Evolutionary conservation across 2,888 invertebrate species (phyloP), one percentile per base, ranked within the genome.

Genomic region (Acleris sparsana): DNA sequence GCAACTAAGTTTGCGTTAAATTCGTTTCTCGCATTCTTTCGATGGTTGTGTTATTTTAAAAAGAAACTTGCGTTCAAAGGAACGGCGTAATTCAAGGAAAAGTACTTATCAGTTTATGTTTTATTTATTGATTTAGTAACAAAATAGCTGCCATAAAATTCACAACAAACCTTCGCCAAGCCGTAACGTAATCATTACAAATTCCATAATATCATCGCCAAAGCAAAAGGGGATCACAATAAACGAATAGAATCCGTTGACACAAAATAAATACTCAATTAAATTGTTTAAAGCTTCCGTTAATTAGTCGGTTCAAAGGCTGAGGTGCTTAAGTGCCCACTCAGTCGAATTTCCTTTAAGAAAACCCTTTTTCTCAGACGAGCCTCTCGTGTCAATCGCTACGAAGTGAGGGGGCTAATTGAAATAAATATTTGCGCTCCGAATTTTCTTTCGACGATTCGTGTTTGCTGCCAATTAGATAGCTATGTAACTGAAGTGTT

Each of bases 341-440:
- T 86, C 86, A 86, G 85, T 88, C 82, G 84, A 83, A 75, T 76
- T 77, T 74, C 69, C 77, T 76, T 77, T 75, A 75, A 79, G 75
- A 70, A 76, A 84, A 81, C 84, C 89, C 89, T 87, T 88, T 88
- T 89, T 88, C 86, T 83, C 76, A 74, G 83, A 87, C 89, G 87
- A 78, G 85, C 84, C 85, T 87, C 79, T 87, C 82, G 80, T 84
- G 89, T 89, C 89, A 88, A 86, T 85, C 79, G 84, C 89, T 88
- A 74, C 72, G 53, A 75, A 73, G 77, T 9, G 82, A 80, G 76
- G 70, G 74, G 75, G 74, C 79, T 89, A 88, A 89, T 88, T 89
- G 88, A 87, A 86, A 88, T 89, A 89, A 90, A 90, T 90, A 90
- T 90, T 89, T 87, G 86, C 79, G 78, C 75, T 72, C 83, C 80